Base-by-base conservation (phyloP, 2,797 vertebrate species). In the Phrynocephalus guinanensis region DNA sequence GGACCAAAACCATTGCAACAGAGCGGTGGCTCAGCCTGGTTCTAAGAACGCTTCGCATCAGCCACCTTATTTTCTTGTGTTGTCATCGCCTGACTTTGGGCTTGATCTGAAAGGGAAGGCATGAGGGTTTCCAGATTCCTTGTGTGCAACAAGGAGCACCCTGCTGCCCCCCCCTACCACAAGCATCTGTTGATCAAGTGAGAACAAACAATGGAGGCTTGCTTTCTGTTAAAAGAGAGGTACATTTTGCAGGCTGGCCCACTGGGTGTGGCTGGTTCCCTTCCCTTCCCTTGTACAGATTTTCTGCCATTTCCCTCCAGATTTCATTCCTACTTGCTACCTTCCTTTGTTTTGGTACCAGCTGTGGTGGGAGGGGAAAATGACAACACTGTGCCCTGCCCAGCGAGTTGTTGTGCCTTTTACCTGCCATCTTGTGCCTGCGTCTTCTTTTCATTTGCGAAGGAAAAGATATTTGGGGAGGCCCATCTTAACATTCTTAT, bases 271-370 rank as follows among this genome's bases (percentile, higher is more conserved):
- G 97, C 95, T 93, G 90, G 82, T 87, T 92, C 91, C 94, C 93
- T 92, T 92, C 95, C n/a, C n/a, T 91, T 44, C 71, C 83, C 94
- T 95, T 87, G 94, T 93, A 82, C 94, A 76, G 95, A 93, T 48
- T 93, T 96, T 94, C 97, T 97, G 97, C 97, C 97, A 97, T 97
- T 96, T 97, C 97, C 95, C 94, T 95, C 94, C 94, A 87, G 94
- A 81, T 93, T 95, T 95, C 91, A 81, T 88, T 91, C 91, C 95
- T 94, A 91, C 89, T 92, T 88, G 92, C 79, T 85, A 86, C 90
- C 94, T 88, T 95, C 92, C 95, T 96, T 96, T 97, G 96, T 97
- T 97, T 93, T 11, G 38, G 50, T 80, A 33, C 44, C 48, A 60
- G 44, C 5, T 78, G 60, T 30, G 38, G 84, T 85, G 88, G 86